A percentile compares a stretch with the other conserved stretches of the same genome.
Evolutionary conservation across 2,888 invertebrate genomes (phyloP).

Genomic region (Aromia moschata): DNA sequence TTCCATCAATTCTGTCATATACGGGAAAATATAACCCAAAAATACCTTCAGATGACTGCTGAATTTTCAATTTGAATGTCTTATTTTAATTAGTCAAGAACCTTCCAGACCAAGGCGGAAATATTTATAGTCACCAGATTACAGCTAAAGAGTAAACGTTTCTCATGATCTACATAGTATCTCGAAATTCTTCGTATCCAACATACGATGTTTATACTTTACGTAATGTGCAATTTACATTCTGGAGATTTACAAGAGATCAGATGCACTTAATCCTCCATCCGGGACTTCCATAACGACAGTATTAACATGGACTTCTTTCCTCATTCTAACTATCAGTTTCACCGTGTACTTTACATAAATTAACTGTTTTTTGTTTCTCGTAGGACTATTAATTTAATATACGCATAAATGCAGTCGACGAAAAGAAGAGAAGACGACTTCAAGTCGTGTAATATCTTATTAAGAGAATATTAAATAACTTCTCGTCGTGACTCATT

Average conservation of each 20-base stretch:
- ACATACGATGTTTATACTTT: too few species aligned
- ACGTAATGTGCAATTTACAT: constrained; percentile 8
- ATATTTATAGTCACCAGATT: too few species aligned
- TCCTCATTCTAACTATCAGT: constrained; percentile 6
- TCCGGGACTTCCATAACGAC: constrained; percentile 1
- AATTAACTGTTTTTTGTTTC: neutral
- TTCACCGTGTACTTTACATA: constrained; percentile 11
- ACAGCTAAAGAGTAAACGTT: too few species aligned
- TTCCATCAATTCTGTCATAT: too few species aligned
- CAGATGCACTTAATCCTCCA: neutral
- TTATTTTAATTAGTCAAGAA: too few species aligned
- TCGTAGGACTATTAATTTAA: neutral
- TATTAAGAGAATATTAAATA: neutral
- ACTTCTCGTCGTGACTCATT: neutral
- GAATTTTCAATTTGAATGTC: too few species aligned
- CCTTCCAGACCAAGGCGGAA: too few species aligned
- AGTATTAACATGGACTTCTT: constrained; percentile 7
- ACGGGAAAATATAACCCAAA: too few species aligned
- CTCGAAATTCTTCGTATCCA: too few species aligned
- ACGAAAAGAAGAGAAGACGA: neutral
- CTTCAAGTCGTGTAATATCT: neutral
- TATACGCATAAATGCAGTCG: constrained; percentile 1
- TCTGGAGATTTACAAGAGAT: constrained; percentile 3
- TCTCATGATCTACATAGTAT: too few species aligned
- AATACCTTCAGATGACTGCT: too few species aligned